A percentile compares a stretch with the other conserved stretches of the same genome.
Conservation (phyloP, 2,888 invertebrate genomes). For the Quadroppia sp. region DNA sequence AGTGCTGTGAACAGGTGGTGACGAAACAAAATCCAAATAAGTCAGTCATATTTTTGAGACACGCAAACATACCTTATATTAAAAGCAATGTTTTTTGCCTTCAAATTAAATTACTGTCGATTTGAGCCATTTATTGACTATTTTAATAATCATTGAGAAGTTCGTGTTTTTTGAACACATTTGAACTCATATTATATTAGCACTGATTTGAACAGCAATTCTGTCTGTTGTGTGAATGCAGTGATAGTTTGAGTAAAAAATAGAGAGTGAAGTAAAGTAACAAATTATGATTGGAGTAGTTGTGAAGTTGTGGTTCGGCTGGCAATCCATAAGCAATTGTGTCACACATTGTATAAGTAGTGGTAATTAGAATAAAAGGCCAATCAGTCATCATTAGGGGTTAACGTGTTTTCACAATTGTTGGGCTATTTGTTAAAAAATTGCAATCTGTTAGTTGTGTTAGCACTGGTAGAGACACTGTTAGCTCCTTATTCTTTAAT, state of each 20-base stretch:
- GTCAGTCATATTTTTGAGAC: not conserved
- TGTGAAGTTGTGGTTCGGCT: too few relatives aligned
- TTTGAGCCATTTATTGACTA: not conserved
- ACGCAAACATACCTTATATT: not conserved
- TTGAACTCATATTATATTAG: not conserved
- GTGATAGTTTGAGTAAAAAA: not conserved
- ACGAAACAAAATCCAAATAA: not conserved
- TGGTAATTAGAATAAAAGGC: conserved; percentile 26
- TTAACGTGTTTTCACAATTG: conserved; percentile 11
- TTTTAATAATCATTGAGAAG: not conserved
- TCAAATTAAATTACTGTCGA: not conserved
- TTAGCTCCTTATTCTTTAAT: conserved; percentile 11
- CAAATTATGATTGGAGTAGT: not conserved
- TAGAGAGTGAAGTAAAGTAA: not conserved
- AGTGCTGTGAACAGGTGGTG: conserved; percentile 14
- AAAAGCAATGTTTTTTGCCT: conserved; percentile 14
- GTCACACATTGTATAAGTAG: not conserved
- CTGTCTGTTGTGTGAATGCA: not conserved
- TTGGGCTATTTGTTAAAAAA: conserved; percentile 28
- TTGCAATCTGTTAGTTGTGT: conserved; percentile 16
- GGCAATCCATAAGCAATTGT: too few relatives aligned
- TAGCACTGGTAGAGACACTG: too few relatives aligned
- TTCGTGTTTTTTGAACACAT: not conserved
- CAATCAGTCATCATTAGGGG: conserved; percentile 25
- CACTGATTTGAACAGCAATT: not conserved